Conservation (phyloP, 2,888 invertebrate genomes). For the Caenorhabditis japonica region DNA sequence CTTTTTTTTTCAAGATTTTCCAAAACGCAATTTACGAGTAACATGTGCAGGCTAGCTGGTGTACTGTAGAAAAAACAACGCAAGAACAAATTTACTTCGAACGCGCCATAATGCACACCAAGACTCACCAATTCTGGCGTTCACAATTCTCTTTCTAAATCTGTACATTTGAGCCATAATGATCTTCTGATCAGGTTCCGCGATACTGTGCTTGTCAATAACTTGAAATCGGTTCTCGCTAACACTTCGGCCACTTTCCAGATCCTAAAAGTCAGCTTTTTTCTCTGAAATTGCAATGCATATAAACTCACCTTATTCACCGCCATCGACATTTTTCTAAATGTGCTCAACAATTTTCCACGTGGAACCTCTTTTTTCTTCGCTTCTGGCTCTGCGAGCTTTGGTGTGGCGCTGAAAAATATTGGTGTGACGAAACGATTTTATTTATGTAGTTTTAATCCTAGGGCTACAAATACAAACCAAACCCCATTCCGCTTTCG, state of each 20-base stretch:
- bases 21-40: too few species aligned
- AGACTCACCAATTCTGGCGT: conserved; percentile 48
- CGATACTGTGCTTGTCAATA: conserved; percentile 37
- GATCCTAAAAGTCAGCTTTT: conserved; percentile 24
- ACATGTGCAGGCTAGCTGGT: too few species aligned
- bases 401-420: conserved; percentile 38
- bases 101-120: too few species aligned
- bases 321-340: conserved; percentile 50
- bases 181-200: conserved; percentile 40
- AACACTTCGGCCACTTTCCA: conserved; percentile 11
- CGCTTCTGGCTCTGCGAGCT: conserved; percentile 15
- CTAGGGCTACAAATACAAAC: not conserved
- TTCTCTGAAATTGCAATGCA: too few species aligned
- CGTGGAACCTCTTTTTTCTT: conserved; percentile 34
- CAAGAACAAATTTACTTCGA: too few species aligned
- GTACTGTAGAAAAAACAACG: too few species aligned
- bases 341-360: conserved; percentile 40
- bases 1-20: too few species aligned
- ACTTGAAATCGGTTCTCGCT: conserved; percentile 40
- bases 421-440: too few species aligned
- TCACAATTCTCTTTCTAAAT: conserved; percentile 38
- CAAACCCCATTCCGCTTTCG: too few species aligned
- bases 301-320: conserved; percentile 27
- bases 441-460: not conserved
- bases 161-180: conserved; percentile 52